Conservation (phyloP, 2,113 vertebrate genomes). For the Mustelus asterias region DNA sequence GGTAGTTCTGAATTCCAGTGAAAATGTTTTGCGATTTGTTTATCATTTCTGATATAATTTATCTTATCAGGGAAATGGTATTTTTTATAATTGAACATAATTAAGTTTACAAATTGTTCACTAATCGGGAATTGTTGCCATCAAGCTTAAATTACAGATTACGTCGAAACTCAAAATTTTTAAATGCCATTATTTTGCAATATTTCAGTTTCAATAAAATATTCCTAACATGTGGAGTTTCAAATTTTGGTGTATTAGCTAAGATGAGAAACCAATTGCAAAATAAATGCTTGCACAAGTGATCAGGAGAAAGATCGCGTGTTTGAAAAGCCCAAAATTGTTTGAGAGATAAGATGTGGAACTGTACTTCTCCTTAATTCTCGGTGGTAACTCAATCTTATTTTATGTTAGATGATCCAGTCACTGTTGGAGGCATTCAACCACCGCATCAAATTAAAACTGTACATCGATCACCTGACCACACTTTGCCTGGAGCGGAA, state of each 20-base stretch:
- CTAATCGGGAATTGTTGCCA: neutral
- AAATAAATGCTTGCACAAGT: neutral
- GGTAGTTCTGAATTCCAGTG: slow-evolving; percentile 3
- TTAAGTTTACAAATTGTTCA: slow-evolving; percentile 2
- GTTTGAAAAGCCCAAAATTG: neutral
- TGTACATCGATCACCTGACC: slow-evolving; percentile 80
- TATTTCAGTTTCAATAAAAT: neutral
- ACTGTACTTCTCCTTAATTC: neutral
- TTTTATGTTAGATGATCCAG: slow-evolving; percentile 78
- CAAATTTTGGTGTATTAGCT: neutral
- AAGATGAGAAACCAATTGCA: neutral
- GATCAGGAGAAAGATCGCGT: neutral
- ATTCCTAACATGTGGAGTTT: neutral
- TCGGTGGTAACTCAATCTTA: slow-evolving; percentile 42
- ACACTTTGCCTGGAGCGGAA: slow-evolving; percentile 81
- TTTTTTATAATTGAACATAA: slow-evolving; percentile 19
- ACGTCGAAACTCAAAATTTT: neutral
- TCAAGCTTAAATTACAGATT: neutral
- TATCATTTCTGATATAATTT: slow-evolving; percentile 5
- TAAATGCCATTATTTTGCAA: neutral
- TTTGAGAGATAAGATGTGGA: neutral
- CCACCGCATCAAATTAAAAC: slow-evolving; percentile 81
- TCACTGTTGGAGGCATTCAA: slow-evolving; percentile 87
- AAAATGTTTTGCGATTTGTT: neutral
- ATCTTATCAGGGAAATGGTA: neutral